These are phyloP conservation scores for Scolopax mira DNA, from an alignment of 2,113 vertebrate species.

Conservation along the genomic window DNA sequence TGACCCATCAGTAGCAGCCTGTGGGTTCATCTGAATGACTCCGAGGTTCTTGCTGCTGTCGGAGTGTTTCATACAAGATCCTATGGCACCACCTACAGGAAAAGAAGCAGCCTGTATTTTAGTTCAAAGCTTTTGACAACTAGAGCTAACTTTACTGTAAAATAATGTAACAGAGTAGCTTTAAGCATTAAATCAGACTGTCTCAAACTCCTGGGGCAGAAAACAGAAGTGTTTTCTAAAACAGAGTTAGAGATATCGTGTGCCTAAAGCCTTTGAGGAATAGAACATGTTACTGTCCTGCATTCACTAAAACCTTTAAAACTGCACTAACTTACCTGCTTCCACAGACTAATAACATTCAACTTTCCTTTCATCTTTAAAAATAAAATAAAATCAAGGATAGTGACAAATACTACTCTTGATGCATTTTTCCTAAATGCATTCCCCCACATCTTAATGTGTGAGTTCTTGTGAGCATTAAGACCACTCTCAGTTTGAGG, in stretches of 20 bases:
- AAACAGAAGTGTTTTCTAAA: not conserved
- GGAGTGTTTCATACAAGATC: constrained; percentile 80
- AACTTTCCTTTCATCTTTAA: not conserved
- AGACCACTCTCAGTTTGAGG: not conserved
- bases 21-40: constrained; percentile 87
- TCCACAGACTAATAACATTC: not conserved
- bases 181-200: not conserved
- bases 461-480: not conserved
- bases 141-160: not conserved
- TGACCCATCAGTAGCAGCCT: constrained; percentile 83
- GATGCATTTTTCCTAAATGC: not conserved
- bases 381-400: not conserved
- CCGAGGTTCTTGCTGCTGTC: constrained; percentile 81
- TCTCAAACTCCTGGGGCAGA: not conserved
- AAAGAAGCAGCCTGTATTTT: not conserved
- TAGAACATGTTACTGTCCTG: not conserved
- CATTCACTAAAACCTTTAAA: not conserved
- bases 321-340: not conserved
- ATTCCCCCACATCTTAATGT: not conserved
- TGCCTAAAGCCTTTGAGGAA: not conserved
- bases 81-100: constrained; percentile 83
- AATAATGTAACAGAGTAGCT: not conserved
- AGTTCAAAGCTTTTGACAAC: not conserved
- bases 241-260: not conserved
- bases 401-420: not conserved